phyloP scores from a whole-genome alignment of 92 coral and sea anemone species.

The Zoanthus gigantus region DNA sequence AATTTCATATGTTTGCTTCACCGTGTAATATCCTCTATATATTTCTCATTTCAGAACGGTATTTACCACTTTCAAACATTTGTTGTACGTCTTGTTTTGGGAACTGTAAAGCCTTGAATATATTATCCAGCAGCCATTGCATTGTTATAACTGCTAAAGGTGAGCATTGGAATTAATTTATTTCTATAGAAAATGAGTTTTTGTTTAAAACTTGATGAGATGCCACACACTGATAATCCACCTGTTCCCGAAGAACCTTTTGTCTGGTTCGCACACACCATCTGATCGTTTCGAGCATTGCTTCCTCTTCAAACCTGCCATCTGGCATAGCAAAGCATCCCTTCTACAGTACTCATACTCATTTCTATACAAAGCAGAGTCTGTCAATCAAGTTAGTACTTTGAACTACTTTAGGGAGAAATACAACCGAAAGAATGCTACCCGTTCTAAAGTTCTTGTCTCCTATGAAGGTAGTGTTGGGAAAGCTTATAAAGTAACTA shows the following conservation, averaged over 20 bases:
- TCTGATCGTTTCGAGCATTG: slow-evolving; percentile 78
- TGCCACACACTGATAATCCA: too few species aligned
- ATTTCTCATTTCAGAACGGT: neutral
- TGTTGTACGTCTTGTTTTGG: slow-evolving; percentile 19
- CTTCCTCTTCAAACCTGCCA: slow-evolving; percentile 72
- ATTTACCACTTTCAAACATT: slow-evolving; percentile 25
- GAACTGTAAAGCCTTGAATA: slow-evolving; percentile 26
- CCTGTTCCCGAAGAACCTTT: slow-evolving; percentile 47
- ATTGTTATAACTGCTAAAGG: slow-evolving; percentile 62
- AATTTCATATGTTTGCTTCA: too few species aligned
- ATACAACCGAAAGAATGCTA: slow-evolving; percentile 70
- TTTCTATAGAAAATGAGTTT: neutral
- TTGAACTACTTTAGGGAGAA: slow-evolving; percentile 83
- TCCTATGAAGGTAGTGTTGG: slow-evolving; percentile 83
- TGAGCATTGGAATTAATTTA: neutral
- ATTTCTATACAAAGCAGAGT: slow-evolving; percentile 74
- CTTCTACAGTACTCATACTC: slow-evolving; percentile 70
- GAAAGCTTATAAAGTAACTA: slow-evolving; percentile 55
- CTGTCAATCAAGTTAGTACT: slow-evolving; percentile 78
- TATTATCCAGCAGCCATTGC: slow-evolving; percentile 45
- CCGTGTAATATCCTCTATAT: neutral
- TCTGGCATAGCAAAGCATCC: slow-evolving; percentile 78
- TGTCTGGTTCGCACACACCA: slow-evolving; percentile 78
- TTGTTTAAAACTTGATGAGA: neutral
- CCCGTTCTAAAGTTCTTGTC: slow-evolving; percentile 80